Evolutionary conservation across 64 coral and sea anemone species (phyloP).

Genomic region (Astreopora myriophthalma): DNA sequence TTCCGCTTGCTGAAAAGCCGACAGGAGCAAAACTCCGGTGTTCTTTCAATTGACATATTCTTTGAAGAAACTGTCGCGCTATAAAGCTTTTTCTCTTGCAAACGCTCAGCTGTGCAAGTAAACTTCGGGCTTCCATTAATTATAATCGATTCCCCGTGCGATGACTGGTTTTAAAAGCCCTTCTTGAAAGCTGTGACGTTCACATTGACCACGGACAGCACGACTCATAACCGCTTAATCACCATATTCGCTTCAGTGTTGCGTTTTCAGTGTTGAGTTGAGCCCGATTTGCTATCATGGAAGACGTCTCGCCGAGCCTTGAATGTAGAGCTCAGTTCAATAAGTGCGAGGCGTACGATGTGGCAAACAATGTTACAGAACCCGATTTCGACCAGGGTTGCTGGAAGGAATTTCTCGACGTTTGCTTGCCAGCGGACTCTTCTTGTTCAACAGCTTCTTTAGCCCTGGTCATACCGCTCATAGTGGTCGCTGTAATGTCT

Average conservation of each 20-base stretch:
- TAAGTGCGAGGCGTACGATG: background rate
- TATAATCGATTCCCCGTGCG: background rate
- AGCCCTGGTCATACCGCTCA: constrained; percentile 16
- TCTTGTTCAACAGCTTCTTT: background rate
- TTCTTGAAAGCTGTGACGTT: background rate
- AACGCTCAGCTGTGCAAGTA: constrained; percentile 27
- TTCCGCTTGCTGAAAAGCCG: background rate
- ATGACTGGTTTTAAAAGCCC: constrained; percentile 11
- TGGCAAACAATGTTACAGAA: background rate
- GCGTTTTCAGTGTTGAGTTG: background rate
- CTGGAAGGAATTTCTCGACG: constrained; percentile 72
- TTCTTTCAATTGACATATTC: background rate
- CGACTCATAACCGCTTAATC: too few species aligned
- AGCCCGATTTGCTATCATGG: background rate
- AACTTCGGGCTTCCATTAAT: constrained; percentile 8
- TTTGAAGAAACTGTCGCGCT: background rate
- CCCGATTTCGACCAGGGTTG: constrained; percentile 47
- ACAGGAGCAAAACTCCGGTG: background rate
- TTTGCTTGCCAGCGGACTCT: background rate
- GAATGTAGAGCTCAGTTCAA: background rate
- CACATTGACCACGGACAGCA: background rate
- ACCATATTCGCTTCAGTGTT: too few species aligned
- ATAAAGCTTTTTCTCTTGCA: background rate
- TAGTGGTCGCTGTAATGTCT: constrained; percentile 63
- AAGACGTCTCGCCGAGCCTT: background rate